Evolutionary conservation across 2,888 invertebrate species (phyloP).

Genomic region (Meta bourneti): DNA sequence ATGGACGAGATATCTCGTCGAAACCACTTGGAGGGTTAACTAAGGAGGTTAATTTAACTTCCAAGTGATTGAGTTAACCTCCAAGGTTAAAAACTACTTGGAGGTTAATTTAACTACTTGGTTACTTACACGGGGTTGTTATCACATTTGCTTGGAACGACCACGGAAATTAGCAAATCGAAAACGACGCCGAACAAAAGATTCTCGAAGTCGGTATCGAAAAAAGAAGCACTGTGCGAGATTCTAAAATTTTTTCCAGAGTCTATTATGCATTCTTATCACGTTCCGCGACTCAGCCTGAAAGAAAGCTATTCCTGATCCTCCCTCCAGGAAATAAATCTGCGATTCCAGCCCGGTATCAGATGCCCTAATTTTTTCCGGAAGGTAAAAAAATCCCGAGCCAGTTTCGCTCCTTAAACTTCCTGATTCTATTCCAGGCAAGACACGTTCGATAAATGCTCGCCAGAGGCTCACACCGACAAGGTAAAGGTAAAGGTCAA

Average conservation of each 20-base stretch:
- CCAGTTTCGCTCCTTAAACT: conserved; percentile 8
- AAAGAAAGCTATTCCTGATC: not conserved
- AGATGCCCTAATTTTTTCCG: conserved; percentile 28
- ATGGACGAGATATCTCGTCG: no score
- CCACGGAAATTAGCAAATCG: not conserved
- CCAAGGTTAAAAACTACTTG: no score
- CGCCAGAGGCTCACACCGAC: not conserved
- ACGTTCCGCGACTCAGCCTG: conserved; percentile 27
- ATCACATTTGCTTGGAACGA: not conserved
- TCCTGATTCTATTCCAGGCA: conserved; percentile 4
- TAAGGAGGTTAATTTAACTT: no score
- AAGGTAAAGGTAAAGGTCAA: conserved; percentile 54
- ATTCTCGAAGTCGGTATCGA: not conserved
- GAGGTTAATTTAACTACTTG: no score
- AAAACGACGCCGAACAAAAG: not conserved
- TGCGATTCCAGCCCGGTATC: conserved; percentile 13
- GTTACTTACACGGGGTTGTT: not conserved
- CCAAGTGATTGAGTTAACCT: no score
- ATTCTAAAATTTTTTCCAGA: not conserved
- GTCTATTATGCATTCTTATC: conserved; percentile 15
- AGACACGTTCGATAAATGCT: conserved; percentile 38
- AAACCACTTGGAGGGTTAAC: no score
- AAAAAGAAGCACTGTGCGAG: not conserved
- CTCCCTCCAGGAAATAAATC: conserved; percentile 11
- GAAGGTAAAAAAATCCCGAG: not conserved